Base-by-base conservation (phyloP, 1,140 invertebrate genomes). In the Babylonia areolata region DNA sequence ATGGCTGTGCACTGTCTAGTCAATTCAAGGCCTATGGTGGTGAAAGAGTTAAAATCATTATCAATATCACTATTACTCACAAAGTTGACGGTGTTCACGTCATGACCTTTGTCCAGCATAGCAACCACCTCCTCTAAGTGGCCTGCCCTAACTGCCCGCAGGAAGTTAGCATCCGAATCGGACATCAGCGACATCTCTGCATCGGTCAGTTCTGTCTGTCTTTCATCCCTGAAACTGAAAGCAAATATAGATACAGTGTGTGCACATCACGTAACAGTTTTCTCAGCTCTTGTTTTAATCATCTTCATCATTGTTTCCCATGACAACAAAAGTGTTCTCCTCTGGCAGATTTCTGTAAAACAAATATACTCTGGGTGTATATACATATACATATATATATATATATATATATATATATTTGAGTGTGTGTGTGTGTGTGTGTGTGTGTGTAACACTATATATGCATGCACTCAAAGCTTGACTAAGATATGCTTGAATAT, bases 31-130 rank as follows among this genome's bases (percentile, higher is more conserved):
- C n/a, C n/a, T n/a, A n/a, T n/a, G n/a, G n/a, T n/a, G n/a, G n/a
- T n/a, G n/a, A n/a, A n/a, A n/a, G n/a, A n/a, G n/a, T n/a, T n/a
- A n/a, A n/a, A n/a, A n/a, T n/a, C n/a, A n/a, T n/a, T n/a, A n/a
- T n/a, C n/a, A n/a, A n/a, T n/a, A n/a, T n/a, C n/a, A n/a, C n/a
- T n/a, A n/a, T 37, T 20, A 42, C 82, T 84, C 28, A 84, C 82
- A 42, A 84, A 69, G 17, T 84, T 84, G 64, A 73, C 64, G 31
- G 82, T 84, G 82, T 84, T 40, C 17, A 84, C 82, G 69, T 84
- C 69, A 23, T 84, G 82, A 33, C 82, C 82, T 12, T 17, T 73
- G 69, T 84, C 69, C 33, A 84, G 82, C n/a, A 33, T 37, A 33
- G 12, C n/a, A 3, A 42, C 20, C 37, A 84, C 82, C 31, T 84